Percentiles rank a stretch among this genome's conserved stretches.
These are phyloP conservation scores for Jordanella pulchra DNA, from an alignment of 2,797 vertebrate species.

Conservation along the genomic window DNA sequence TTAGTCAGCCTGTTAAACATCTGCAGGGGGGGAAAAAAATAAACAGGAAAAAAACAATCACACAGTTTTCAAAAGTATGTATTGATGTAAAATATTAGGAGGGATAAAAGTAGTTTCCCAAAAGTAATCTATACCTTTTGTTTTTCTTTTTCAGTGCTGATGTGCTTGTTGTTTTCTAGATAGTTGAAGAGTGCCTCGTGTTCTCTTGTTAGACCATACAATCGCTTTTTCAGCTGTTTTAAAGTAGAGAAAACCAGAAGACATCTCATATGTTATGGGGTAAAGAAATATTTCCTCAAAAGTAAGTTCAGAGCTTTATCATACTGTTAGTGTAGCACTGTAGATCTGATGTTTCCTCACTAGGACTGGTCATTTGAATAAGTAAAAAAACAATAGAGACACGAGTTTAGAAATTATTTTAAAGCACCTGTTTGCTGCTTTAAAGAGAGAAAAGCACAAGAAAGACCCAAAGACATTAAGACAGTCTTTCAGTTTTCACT, in stretches of 20 bases:
- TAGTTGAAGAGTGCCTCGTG: slow-evolving; percentile 87
- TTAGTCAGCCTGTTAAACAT: slow-evolving; percentile 89
- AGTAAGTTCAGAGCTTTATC: background rate
- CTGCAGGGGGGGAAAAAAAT: slow-evolving; percentile 64
- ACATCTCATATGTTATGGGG: background rate
- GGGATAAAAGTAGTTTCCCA: background rate
- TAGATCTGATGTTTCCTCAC: background rate
- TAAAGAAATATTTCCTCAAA: background rate
- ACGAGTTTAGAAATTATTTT: background rate
- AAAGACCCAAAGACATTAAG: background rate
- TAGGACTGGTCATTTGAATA: background rate
- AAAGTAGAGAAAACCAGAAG: slow-evolving; percentile 14
- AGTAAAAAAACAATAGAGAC: background rate
- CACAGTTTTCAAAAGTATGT: background rate
- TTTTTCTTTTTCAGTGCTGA: slow-evolving; percentile 84
- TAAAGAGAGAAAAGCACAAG: background rate
- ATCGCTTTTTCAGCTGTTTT: slow-evolving; percentile 86
- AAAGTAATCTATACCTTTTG: slow-evolving; percentile 76
- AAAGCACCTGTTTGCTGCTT: slow-evolving; percentile 2
- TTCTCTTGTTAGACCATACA: slow-evolving; percentile 83
- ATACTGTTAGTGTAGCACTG: background rate
- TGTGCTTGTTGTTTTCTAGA: slow-evolving; percentile 84
- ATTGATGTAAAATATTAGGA: background rate
- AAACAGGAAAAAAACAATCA: background rate
- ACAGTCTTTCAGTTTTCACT: background rate